These are phyloP conservation scores for Megaceryle alcyon DNA, from an alignment of 2,797 vertebrate genomes.

Conservation along the genomic window DNA sequence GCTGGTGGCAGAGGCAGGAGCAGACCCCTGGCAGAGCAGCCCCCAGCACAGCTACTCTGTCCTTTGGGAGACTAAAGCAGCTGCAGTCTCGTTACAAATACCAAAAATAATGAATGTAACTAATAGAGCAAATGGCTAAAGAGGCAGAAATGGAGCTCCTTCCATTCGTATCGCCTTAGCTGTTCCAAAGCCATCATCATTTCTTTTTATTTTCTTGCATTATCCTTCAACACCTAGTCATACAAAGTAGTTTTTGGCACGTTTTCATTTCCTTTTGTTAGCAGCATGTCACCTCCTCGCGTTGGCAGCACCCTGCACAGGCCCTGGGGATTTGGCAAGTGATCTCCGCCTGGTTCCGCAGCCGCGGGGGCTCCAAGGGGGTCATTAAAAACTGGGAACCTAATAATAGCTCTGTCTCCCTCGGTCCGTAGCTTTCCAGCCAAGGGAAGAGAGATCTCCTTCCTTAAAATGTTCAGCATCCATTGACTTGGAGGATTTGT, in stretches of 20 bases:
- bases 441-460: no score
- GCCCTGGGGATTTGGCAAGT: not conserved
- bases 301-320: not conserved
- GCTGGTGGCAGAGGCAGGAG: not conserved
- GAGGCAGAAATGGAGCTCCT: not conserved
- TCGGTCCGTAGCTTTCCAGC: not conserved
- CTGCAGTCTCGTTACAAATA: not conserved
- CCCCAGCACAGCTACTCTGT: not conserved
- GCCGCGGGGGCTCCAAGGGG: rapidly evolving
- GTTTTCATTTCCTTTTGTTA: not conserved
- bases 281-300: conserved; percentile 7
- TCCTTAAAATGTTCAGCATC: not conserved
- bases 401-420: rapidly evolving
- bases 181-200: conserved; percentile 22
- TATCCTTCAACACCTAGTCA: not conserved
- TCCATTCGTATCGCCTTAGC: not conserved
- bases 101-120: not conserved
- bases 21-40: not conserved
- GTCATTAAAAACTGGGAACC: not conserved
- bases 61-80: not conserved
- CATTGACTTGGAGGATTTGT: not conserved
- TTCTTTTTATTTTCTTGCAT: not conserved
- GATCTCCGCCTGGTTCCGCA: not conserved
- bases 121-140: no score
- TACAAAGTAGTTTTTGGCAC: not conserved